A percentile compares a stretch with the other conserved stretches of the same genome.
Evolutionary conservation across 92 coral and sea anemone species (phyloP).

Genomic region (Umimayanthus chanpuru): DNA sequence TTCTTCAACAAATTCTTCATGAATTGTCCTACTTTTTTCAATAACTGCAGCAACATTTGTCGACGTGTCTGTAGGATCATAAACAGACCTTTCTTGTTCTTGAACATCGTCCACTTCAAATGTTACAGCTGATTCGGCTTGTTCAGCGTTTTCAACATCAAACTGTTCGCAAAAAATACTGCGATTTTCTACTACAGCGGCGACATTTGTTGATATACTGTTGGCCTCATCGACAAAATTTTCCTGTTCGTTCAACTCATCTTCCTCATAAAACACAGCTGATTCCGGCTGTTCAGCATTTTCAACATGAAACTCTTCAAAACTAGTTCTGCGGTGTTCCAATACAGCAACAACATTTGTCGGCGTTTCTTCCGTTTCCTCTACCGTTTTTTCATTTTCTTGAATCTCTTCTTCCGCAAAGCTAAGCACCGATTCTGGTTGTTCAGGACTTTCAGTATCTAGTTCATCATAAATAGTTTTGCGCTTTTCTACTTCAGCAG

Average conservation of each 20-base stretch:
- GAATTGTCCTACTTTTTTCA: background rate
- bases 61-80: background rate
- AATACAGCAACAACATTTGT: constrained; percentile 9
- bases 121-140: background rate
- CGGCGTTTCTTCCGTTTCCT: background rate
- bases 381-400: no score
- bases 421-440: background rate
- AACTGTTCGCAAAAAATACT: background rate
- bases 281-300: background rate
- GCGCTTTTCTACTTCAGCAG: background rate
- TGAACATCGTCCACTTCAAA: background rate
- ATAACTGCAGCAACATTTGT: background rate
- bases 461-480: background rate
- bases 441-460: constrained; percentile 9
- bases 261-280: background rate
- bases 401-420: background rate
- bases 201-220: background rate
- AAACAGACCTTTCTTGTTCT: background rate
- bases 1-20: constrained; percentile 18
- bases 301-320: background rate
- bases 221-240: background rate
- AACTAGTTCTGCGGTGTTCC: background rate
- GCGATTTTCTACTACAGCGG: constrained; percentile 23
- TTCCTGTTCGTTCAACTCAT: background rate
- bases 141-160: background rate